Conservation (phyloP, 2,797 vertebrate genomes). For the Sebastes iracundus region DNA sequence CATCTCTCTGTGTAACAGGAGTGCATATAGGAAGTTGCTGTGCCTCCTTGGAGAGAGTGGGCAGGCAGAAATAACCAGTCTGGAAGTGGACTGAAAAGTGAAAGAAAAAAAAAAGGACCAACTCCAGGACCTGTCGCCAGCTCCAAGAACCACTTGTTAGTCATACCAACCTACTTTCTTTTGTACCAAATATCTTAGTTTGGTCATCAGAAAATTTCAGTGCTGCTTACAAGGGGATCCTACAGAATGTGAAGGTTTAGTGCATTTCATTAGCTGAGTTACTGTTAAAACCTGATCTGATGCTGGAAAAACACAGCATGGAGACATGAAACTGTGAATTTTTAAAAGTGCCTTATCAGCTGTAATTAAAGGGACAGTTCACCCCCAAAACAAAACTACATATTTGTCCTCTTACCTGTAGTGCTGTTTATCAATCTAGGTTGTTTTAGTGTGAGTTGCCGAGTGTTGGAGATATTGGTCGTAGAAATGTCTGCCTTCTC, state of each 20-base stretch:
- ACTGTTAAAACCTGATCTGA: not conserved
- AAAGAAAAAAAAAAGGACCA: not conserved
- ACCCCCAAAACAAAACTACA: not conserved
- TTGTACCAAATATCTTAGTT: not conserved
- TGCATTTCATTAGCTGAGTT: not conserved
- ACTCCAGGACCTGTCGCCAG: conserved; percentile 12
- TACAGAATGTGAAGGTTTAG: not conserved
- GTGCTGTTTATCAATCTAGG: not conserved
- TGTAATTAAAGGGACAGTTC: not conserved
- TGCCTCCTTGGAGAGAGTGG: conserved; percentile 88
- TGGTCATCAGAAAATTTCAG: not conserved
- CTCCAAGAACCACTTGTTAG: conserved; percentile 27
- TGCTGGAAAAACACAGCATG: not conserved
- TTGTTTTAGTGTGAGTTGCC: not conserved
- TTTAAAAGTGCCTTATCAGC: not conserved
- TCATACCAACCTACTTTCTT: not conserved
- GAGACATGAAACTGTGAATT: not conserved
- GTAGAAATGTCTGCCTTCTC: too few species aligned
- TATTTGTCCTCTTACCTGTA: not conserved
- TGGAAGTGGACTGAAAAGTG: conserved; percentile 85
- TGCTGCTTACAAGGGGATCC: not conserved
- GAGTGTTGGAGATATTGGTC: not conserved
- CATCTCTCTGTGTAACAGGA: conserved; percentile 79
- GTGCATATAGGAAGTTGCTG: conserved; percentile 91
- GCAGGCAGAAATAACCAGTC: conserved; percentile 87